Percentiles rank a stretch among this genome's conserved stretches.
These are phyloP conservation scores for Tenualosa thibaudeaui DNA, from an alignment of 2,797 vertebrate species.

Conservation along the genomic window DNA sequence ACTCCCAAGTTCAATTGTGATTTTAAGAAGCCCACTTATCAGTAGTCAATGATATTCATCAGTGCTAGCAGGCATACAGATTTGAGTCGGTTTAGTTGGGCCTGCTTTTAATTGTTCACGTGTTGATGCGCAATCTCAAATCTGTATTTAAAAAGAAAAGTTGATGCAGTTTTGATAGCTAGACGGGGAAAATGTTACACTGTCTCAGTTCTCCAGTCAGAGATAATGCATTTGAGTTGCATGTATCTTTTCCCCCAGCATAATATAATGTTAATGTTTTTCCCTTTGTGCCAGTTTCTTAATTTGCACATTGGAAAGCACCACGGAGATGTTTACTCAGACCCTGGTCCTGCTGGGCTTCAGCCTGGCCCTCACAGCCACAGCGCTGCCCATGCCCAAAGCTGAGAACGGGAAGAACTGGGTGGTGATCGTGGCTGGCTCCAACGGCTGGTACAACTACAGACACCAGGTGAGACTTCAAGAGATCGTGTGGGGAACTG, in stretches of 20 bases:
- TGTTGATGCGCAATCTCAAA: not conserved
- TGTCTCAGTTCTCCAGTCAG: no score
- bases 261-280: not conserved
- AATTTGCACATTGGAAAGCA: constrained; percentile 10
- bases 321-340: constrained; percentile 66
- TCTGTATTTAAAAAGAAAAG: not conserved
- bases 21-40: not conserved
- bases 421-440: constrained; percentile 94
- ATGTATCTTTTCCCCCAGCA: not conserved
- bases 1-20: not conserved
- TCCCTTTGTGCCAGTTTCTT: not conserved
- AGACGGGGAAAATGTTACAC: no score
- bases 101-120: not conserved
- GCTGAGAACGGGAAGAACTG: constrained; percentile 85
- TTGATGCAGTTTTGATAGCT: no score
- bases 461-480: constrained; percentile 89
- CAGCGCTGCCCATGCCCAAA: constrained; percentile 35
- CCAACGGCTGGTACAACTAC: constrained; percentile 94
- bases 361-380: constrained; percentile 59
- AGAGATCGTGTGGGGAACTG: not conserved
- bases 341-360: constrained; percentile 69
- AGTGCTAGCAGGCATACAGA: not conserved
- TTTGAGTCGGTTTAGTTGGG: not conserved
- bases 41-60: not conserved
- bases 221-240: not conserved